Base-by-base conservation (phyloP, 2,888 invertebrate genomes). In the Pecten maximus region DNA sequence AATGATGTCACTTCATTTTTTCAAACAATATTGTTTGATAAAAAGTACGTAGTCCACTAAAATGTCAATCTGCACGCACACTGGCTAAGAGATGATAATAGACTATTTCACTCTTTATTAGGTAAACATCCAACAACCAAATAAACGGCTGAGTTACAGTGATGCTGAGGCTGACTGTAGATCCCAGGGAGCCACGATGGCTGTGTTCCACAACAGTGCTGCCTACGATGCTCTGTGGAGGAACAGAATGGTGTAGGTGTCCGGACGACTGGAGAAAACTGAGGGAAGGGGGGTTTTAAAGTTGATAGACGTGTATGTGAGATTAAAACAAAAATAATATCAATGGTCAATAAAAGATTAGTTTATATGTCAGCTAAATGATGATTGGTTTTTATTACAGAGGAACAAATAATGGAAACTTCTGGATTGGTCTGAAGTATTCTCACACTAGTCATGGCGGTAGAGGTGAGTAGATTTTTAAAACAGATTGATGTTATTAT, bases 401-500 rank as follows among this genome's bases (percentile, higher is more conserved):
- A 23, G 92, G 91, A 23, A 44, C 91, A 48, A 89, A 87, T 40
- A 54, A 54, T 54, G 90, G 88, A 8, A 92, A 93, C 60, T 95
- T 94, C 89, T 96, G 96, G 96, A 94, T 95, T 90, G 96, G 96
- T 35, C 91, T 96, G 8, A 94, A 94, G 54, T 54, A 54, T 54
- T 54, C 54, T 23, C 54, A 2, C 54, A 0, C 54, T n/a, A 19
- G 54, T n/a, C 54, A 54, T 54, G 54, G 23, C 2, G 54, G 40
- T 88, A 48, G 19, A 88, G 28, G 89, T 23, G 23, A 87, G 40
- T 88, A 19, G 3, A 88, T 40, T 88, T n/a, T n/a, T 48, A 19
- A 35, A 2, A n/a, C 16, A 4, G 23, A 28, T 40, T 39, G 0
- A 0, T 19, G 35, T 40, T n/a, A n/a, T n/a, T n/a, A n/a, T n/a